Evolutionary conservation across 2,113 vertebrate genomes (phyloP).

Genomic region (Martes martes): DNA sequence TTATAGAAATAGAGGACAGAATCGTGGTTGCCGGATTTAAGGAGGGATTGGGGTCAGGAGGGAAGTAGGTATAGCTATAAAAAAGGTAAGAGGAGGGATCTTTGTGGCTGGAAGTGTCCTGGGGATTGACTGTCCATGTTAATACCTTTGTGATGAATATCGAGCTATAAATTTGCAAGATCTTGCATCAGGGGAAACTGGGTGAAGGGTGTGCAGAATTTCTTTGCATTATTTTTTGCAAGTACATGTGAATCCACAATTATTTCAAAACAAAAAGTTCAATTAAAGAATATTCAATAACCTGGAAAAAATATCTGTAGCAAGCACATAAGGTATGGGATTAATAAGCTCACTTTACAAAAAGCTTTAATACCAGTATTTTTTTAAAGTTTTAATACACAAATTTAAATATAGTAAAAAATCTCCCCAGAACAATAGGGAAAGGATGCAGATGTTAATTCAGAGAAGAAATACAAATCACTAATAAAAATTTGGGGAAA

Average conservation of each 20-base stretch:
- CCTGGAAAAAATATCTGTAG: neutral
- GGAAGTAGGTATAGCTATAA: neutral
- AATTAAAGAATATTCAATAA: neutral
- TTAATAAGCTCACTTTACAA: neutral
- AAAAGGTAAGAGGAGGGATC: neutral
- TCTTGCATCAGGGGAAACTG: neutral
- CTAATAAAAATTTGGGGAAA: neutral
- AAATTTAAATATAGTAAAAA: neutral
- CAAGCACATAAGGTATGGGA: neutral
- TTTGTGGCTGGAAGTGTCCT: neutral
- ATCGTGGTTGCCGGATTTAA: neutral
- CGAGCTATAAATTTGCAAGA: neutral
- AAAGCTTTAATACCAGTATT: neutral
- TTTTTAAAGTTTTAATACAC: neutral
- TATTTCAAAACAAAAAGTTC: neutral
- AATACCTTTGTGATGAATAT: neutral
- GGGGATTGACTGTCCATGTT: neutral
- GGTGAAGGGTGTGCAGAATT: neutral
- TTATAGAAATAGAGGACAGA: neutral
- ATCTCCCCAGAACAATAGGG: neutral
- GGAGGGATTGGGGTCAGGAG: neutral
- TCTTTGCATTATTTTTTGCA: neutral
- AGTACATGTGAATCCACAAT: neutral
- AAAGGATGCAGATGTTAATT: neutral
- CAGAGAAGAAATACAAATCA: neutral